These are phyloP conservation scores for Dendroctonus valens DNA, from an alignment of 1,140 invertebrate species.

Conservation along the genomic window DNA sequence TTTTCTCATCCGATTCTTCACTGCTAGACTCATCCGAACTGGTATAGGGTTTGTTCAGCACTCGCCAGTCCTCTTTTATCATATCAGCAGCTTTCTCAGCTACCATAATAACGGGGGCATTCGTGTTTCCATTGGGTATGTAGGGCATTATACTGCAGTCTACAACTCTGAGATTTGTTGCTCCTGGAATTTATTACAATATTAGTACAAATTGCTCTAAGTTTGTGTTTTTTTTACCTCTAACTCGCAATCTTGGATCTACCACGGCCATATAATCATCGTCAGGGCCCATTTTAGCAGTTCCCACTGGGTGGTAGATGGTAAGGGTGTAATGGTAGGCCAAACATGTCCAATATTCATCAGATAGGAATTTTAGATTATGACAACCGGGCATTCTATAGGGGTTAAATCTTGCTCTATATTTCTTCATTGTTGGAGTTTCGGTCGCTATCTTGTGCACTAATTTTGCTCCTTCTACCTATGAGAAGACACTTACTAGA, in stretches of 20 bases:
- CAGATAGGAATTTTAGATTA: constrained; percentile 56
- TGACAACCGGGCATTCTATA: constrained; percentile 62
- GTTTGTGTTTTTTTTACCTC: constrained; percentile 15
- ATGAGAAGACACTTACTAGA: too few species aligned
- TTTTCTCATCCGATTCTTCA: too few species aligned
- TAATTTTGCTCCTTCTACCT: constrained; percentile 73
- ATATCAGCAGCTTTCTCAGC: constrained; percentile 75
- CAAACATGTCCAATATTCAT: constrained; percentile 71
- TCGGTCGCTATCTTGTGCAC: constrained; percentile 58
- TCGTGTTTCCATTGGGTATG: constrained; percentile 72
- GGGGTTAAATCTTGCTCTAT: constrained; percentile 64
- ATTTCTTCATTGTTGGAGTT: constrained; percentile 61
- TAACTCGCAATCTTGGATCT: constrained; percentile 64
- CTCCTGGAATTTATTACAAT: constrained; percentile 51
- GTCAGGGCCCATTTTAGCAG: constrained; percentile 73
- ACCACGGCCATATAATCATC: constrained; percentile 63
- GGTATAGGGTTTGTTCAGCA: constrained; percentile 7
- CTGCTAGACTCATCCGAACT: too few species aligned
- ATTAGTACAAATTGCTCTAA: not conserved
- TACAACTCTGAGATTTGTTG: constrained; percentile 69
- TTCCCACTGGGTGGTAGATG: constrained; percentile 68
- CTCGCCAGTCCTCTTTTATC: constrained; percentile 61
- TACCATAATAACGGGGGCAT: constrained; percentile 75
- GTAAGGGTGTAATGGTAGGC: constrained; percentile 66
- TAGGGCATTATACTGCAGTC: constrained; percentile 81